Evolutionary conservation across 2,113 vertebrate genomes (phyloP).

Genomic region (Protobothrops flavoviridis): DNA sequence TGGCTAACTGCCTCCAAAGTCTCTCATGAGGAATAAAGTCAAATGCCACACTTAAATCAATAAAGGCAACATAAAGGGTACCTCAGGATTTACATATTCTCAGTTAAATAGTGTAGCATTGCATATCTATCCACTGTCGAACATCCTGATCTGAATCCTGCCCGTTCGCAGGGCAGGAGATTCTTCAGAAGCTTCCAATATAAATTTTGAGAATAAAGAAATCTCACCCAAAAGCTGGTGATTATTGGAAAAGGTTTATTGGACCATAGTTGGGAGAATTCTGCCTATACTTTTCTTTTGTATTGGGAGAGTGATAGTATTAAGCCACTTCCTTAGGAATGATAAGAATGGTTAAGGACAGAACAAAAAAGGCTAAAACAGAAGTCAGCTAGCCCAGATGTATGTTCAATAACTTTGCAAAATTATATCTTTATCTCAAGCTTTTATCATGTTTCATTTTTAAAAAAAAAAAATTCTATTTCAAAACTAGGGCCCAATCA

Average conservation of each 20-base stretch:
- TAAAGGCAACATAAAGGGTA: neutral
- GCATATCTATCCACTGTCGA: neutral
- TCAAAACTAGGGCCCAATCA: neutral
- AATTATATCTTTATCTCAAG: neutral
- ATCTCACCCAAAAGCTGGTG: neutral
- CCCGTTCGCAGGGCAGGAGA: neutral
- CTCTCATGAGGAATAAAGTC: neutral
- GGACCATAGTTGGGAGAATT: neutral
- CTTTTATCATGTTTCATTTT: neutral
- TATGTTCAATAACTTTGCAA: neutral
- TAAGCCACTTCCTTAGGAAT: neutral
- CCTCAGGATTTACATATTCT: neutral
- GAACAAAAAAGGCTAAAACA: neutral
- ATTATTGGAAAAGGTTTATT: neutral
- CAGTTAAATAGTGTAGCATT: neutral
- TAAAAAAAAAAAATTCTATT: neutral
- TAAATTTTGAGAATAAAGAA: neutral
- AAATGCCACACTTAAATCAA: neutral
- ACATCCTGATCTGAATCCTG: neutral
- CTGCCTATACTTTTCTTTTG: neutral
- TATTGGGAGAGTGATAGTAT: neutral
- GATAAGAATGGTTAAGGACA: neutral
- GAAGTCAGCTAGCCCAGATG: neutral
- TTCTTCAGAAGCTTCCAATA: neutral
- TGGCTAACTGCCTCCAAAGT: neutral